These are phyloP conservation scores for Apamea anceps DNA, from an alignment of 2,888 invertebrate genomes.

Conservation along the genomic window DNA sequence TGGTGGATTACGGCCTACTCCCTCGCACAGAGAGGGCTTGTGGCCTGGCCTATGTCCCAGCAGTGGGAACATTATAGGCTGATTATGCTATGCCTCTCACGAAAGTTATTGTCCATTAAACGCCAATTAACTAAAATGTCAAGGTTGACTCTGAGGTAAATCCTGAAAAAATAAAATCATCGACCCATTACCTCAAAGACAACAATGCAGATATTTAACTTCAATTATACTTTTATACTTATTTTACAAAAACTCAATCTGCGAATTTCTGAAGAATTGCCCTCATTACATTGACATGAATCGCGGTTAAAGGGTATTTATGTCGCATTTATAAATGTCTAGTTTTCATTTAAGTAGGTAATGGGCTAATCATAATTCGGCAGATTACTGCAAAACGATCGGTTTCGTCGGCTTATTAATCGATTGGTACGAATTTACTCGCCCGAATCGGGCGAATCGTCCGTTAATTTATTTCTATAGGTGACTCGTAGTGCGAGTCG, in stretches of 20 bases:
- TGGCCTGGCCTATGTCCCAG: too few species aligned
- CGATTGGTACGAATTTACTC: neutral
- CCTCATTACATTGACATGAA: constrained; percentile 18
- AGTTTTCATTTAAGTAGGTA: constrained; percentile 2
- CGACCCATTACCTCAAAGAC: neutral
- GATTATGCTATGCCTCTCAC: neutral
- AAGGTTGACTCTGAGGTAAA: constrained; percentile 16
- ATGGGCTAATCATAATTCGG: neutral
- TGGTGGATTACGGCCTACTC: too few species aligned
- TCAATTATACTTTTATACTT: constrained; percentile 21
- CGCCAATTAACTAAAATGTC: constrained; percentile 22
- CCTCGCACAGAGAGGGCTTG: too few species aligned
- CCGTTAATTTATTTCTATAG: too few species aligned
- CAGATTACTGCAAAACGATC: constrained; percentile 4
- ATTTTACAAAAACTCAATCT: constrained; percentile 20
- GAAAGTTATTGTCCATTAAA: constrained; percentile 17
- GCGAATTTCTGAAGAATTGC: constrained; percentile 20
- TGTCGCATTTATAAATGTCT: constrained; percentile 7
- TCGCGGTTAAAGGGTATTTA: neutral
- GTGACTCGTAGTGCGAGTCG: too few species aligned
- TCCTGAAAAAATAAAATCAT: neutral
- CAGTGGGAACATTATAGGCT: too few species aligned
- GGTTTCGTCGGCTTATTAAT: neutral
- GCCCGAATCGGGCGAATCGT: too few species aligned
- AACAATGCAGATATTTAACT: constrained; percentile 24